phyloP scores from a whole-genome alignment of 1,140 invertebrate genomes.

The Drosophila repletoides region DNA sequence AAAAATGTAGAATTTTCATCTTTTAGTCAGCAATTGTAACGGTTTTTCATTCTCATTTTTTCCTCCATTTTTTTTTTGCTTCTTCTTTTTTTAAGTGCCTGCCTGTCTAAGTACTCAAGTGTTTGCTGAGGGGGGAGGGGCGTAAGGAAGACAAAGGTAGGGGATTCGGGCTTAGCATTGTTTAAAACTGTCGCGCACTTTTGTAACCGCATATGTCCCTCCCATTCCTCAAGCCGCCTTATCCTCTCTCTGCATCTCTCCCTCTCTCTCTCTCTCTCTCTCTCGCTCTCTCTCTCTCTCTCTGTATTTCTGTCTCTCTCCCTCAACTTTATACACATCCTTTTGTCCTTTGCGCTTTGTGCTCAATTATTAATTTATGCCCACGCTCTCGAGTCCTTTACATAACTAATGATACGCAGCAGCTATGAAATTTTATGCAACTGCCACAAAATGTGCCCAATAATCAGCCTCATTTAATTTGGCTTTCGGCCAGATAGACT shows the following conservation, averaged over 20 bases:
- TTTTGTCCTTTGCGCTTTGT: conserved; percentile 6
- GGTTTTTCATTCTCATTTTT: conserved; percentile 29
- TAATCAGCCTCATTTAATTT: conserved; percentile 28
- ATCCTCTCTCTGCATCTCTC: not conserved
- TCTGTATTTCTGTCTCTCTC: too few relatives aligned
- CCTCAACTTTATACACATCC: conserved; percentile 8
- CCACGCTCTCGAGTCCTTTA: conserved; percentile 15
- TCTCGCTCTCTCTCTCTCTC: not conserved
- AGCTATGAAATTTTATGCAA: conserved; percentile 31
- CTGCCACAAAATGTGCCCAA: conserved; percentile 5
- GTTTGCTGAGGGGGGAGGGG: conserved; percentile 14
- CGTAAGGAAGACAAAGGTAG: not conserved
- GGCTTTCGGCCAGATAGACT: not conserved
- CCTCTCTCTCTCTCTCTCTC: not conserved
- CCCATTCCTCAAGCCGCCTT: not conserved
- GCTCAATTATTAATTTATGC: conserved; percentile 72
- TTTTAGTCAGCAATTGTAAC: conserved; percentile 79
- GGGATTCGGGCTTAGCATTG: conserved; percentile 42
- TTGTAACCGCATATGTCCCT: conserved; percentile 40
- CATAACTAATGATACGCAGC: conserved; percentile 46
- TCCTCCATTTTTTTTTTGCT: not conserved
- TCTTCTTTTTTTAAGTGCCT: conserved; percentile 56
- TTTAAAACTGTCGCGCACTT: conserved; percentile 66
- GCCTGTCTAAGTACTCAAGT: conserved; percentile 73
- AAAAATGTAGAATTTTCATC: conserved; percentile 80